Evolutionary conservation across 1,140 invertebrate genomes (phyloP), one percentile per base, ranked within the genome.

Genomic region (Drosophila mauritiana): DNA sequence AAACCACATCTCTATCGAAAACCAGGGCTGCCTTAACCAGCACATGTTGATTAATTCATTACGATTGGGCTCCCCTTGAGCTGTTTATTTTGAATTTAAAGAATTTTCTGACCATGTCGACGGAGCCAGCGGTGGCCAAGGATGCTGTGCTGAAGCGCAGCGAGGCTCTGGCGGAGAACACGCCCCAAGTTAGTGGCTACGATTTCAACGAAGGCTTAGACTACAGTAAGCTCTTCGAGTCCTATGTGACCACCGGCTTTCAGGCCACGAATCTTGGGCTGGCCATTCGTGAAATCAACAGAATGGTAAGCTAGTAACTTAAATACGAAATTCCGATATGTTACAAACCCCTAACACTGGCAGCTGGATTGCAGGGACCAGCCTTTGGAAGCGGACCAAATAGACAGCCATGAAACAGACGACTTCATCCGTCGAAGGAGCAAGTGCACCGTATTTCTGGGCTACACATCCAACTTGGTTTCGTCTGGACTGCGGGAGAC

Each of bases 401-500:
- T 93, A 52, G 96, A 97, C 83, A 80, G 90, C 0, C 94, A 95
- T 73, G 95, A 96, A 92, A 95, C 96, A 22, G 97, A 98, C 90
- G 93, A 95, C 46, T 97, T 97, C 92, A 97, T 97, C 39, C 94
- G 94, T 85, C 94, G 96, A 51, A 95, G 95, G 82, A 95, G 93
- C 49, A 96, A 96, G 63, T 99, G 98, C 92, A 99, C 98, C 6
- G 98, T 99, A 91, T 99, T 99, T 93, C 93, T 99, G 57, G 98
- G 98, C 0, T 99, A 97, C 91, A 99, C 99, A 5, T 99, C 98
- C 0, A 99, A 99, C 92, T 96, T 99, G 94, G 96, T 98, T 10
- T 99, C 98, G 0, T 97, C 96, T 59, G 99, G 99, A 17, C 93
- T 99, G 45, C 93, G 99, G 84, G 99, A 99, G 78, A 96, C 97